Evolutionary conservation across 2,888 invertebrate species (phyloP), one percentile per base, ranked within the genome.

Genomic region (Stramonita haemastoma): DNA sequence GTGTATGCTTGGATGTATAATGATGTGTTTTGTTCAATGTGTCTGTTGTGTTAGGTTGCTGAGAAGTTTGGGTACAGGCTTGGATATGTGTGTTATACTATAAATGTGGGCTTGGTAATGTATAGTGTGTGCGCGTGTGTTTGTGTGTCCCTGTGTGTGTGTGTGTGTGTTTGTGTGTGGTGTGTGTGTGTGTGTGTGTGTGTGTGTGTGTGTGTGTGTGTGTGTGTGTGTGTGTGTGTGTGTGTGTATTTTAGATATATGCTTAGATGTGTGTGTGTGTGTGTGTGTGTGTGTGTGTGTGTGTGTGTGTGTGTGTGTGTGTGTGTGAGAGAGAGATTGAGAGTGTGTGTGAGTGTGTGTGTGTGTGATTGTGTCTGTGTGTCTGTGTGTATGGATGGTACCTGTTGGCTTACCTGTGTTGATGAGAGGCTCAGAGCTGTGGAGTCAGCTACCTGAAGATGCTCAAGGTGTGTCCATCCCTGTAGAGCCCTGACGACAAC

Each of bases 291-390:
- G 86, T 60, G 57, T 86, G 57, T 86, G 86, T 86, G 22, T 57
- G 86, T 22, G 57, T 26, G 22, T 29, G 60, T 26, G 86, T 70
- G 86, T 86, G 32, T 86, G 60, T 34, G 66, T 66, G 32, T 66
- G 86, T 29, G 86, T 36, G 34, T 70, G 60, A n/a, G 85, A 4
- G 8, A 5, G 57, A 0, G 85, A 4, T n/a, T 56, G 56, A 8
- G 57, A 5, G 32, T 77, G 29, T 77, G 29, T 34, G 77, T n/a
- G 77, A 5, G 0, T 5, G 29, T 77, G 81, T 81, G 36, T 13
- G 34, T 8, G 79, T n/a, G 34, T 5, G 79, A 34, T 2, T 34
- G 6, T 13, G 32, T 17, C 2, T 46, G 85, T 85, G 85, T 85
- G 85, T 77, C 1, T 77, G 73, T 77, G 73, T 77, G 29, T 77